phyloP scores from a whole-genome alignment of 2,888 invertebrate species.

The Xylocampa areola region DNA sequence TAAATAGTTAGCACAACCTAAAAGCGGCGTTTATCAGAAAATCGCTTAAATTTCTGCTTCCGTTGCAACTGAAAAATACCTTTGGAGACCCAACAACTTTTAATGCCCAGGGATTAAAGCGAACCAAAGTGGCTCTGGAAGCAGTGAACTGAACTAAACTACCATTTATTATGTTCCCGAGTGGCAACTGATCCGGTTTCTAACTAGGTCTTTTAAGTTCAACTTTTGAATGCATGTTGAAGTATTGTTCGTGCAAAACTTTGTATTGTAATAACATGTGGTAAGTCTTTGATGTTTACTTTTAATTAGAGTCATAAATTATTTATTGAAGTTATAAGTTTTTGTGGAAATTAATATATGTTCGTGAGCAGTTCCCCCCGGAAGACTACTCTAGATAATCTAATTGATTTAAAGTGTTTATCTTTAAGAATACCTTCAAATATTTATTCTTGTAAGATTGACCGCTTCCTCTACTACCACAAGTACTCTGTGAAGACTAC shows the following conservation, averaged over 20 bases:
- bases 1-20: slow-evolving; percentile 20
- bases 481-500: too few species aligned
- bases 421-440: too few species aligned
- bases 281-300: too few species aligned
- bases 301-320: too few species aligned
- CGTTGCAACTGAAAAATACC: slow-evolving; percentile 31
- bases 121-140: slow-evolving; percentile 17
- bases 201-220: not conserved
- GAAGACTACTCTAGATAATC: too few species aligned
- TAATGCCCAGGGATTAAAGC: slow-evolving; percentile 22
- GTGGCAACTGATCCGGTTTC: not conserved
- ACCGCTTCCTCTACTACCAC: too few species aligned
- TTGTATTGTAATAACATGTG: not conserved
- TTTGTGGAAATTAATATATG: too few species aligned
- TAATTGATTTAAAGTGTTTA: too few species aligned
- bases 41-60: slow-evolving; percentile 24
- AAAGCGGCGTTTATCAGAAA: slow-evolving; percentile 27
- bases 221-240: not conserved
- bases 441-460: too few species aligned
- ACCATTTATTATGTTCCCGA: slow-evolving; percentile 8
- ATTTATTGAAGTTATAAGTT: too few species aligned
- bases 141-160: slow-evolving; percentile 6
- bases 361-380: too few species aligned
- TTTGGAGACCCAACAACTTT: slow-evolving; percentile 32
- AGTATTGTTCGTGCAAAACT: not conserved